These are phyloP conservation scores for Urosaurus nigricauda DNA, from an alignment of 2,797 vertebrate genomes.

Conservation along the genomic window DNA sequence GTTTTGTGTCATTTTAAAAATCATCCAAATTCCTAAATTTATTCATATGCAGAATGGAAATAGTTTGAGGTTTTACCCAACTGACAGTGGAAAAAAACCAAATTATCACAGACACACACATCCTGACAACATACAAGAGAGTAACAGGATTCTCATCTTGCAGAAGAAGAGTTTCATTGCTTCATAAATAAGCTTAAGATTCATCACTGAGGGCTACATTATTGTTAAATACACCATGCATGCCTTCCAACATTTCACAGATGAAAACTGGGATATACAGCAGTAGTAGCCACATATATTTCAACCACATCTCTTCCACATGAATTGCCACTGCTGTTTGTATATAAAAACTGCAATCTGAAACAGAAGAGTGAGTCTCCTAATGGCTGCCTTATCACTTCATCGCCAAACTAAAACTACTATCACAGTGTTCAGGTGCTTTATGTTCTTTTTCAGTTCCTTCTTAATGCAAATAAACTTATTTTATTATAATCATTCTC, in stretches of 20 bases:
- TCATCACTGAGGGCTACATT: not conserved
- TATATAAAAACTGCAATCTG: not conserved
- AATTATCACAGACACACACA: no score
- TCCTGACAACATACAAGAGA: not conserved
- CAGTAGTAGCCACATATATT: not conserved
- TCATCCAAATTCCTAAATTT: no score
- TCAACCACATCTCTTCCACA: not conserved
- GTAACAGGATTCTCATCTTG: slow-evolving; percentile 33
- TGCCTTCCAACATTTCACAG: no score
- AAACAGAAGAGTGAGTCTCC: not conserved
- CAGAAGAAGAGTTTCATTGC: not conserved
- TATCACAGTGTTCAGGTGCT: not conserved
- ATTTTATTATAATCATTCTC: not conserved
- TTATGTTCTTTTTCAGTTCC: not conserved
- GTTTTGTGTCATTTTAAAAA: no score
- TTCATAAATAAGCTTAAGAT: slow-evolving; percentile 36
- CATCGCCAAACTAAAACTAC: not conserved
- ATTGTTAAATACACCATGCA: no score
- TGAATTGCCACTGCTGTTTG: not conserved
- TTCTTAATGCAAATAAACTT: not conserved
- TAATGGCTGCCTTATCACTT: not conserved
- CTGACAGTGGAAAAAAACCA: no score
- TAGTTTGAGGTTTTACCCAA: no score
- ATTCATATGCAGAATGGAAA: no score
- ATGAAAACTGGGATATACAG: no score